Conservation (phyloP, 2,113 vertebrate species). For the Vicugna pacos region DNA sequence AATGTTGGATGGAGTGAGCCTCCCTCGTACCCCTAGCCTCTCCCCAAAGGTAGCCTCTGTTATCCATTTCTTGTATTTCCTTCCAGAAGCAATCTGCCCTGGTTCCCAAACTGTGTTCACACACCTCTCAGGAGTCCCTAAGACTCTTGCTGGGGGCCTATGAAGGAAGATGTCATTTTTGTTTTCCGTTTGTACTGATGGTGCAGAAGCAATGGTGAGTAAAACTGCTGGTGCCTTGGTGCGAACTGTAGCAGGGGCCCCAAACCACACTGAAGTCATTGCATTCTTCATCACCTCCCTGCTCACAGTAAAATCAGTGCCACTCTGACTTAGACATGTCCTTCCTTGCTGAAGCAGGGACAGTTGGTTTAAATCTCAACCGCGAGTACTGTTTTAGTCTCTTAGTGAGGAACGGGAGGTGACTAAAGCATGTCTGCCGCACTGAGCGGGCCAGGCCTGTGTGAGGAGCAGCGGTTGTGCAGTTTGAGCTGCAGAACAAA, state of each 20-base stretch:
- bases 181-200: neutral
- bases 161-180: neutral
- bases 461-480: neutral
- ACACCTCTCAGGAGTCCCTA: neutral
- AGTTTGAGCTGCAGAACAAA: neutral
- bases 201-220: neutral
- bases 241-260: neutral
- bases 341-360: neutral
- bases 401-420: neutral
- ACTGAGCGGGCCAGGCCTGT: neutral
- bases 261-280: fast-evolving
- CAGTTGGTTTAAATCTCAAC: neutral
- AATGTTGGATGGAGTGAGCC: neutral
- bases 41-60: neutral
- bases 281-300: neutral
- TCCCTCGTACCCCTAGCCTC: neutral
- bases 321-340: neutral
- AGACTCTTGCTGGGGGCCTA: neutral
- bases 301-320: neutral
- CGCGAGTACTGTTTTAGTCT: neutral
- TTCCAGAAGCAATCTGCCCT: neutral
- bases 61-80: neutral
- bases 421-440: fast-evolving
- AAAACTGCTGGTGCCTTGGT: neutral
- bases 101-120: neutral